Percentiles rank a stretch among this genome's conserved stretches.
Conservation (phyloP, 2,888 invertebrate species). For the Drosophila mayaguana region DNA sequence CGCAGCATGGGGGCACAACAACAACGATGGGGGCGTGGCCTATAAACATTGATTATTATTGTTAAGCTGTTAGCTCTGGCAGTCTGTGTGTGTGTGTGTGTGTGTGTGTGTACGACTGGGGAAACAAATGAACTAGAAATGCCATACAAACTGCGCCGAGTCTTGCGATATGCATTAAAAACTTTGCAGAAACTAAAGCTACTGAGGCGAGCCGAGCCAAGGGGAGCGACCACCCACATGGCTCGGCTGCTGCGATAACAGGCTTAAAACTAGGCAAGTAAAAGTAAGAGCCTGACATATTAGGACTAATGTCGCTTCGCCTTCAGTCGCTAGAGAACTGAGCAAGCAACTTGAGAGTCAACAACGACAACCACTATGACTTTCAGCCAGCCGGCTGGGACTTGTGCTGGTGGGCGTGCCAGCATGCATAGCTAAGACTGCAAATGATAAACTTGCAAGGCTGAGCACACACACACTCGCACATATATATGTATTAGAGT, state of each 20-base stretch:
- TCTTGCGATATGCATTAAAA: constrained; percentile 54
- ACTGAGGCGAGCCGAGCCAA: too few species aligned
- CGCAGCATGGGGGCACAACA: constrained; percentile 24
- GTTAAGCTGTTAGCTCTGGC: constrained; percentile 3
- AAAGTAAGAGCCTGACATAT: constrained; percentile 72
- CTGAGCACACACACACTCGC: constrained; percentile 11
- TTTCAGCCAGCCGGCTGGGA: constrained; percentile 9
- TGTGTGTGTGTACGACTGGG: too few species aligned
- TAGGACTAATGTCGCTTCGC: constrained; percentile 69
- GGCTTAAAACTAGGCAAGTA: constrained; percentile 61
- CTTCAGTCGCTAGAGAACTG: constrained; percentile 66
- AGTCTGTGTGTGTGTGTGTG: too few species aligned
- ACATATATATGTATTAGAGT: constrained; percentile 16
- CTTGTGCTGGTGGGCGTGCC: constrained; percentile 23
- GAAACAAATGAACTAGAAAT: constrained; percentile 35
- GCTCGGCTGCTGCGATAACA: constrained; percentile 48
- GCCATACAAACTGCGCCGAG: constrained; percentile 21
- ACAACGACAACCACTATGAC: constrained; percentile 37
- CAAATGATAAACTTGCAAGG: constrained; percentile 77
- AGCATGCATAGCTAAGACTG: constrained; percentile 73
- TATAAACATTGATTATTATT: constrained; percentile 70
- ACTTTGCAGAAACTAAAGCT: constrained; percentile 26
- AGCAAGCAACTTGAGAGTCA: constrained; percentile 75
- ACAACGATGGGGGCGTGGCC: constrained; percentile 11
- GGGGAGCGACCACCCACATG: background rate